Evolutionary conservation across 2,888 invertebrate genomes (phyloP).

Genomic region (Buathra laborator): DNA sequence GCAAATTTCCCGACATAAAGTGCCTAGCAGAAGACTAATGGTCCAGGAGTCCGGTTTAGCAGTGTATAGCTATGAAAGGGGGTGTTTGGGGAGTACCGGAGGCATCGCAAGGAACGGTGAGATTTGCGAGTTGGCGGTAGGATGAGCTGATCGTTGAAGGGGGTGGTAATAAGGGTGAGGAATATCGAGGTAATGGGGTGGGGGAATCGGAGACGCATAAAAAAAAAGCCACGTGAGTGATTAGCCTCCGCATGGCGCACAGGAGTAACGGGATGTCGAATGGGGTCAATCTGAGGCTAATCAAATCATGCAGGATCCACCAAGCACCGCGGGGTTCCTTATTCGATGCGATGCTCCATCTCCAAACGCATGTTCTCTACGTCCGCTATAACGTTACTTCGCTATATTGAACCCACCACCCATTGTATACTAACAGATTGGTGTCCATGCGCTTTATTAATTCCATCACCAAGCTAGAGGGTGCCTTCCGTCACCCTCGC

Average conservation of each 20-base stretch:
- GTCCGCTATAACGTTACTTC: constrained; percentile 70
- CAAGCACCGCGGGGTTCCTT: constrained; percentile 74
- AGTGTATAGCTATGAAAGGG: constrained; percentile 39
- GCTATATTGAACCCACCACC: constrained; percentile 58
- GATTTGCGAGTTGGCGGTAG: constrained; percentile 64
- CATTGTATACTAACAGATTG: constrained; percentile 80
- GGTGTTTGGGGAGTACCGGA: constrained; percentile 42
- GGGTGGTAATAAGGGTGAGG: constrained; percentile 51
- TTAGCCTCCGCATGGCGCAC: constrained; percentile 71
- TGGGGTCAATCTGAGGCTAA: constrained; percentile 85
- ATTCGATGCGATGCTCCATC: constrained; percentile 72
- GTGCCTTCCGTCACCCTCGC: constrained; percentile 63
- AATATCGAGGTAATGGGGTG: constrained; percentile 63
- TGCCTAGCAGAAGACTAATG: constrained; percentile 84
- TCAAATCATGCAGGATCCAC: constrained; percentile 83
- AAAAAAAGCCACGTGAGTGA: constrained; percentile 78
- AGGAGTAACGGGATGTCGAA: constrained; percentile 72
- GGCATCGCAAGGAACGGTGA: constrained; percentile 60
- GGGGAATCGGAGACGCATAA: constrained; percentile 66
- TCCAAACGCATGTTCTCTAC: constrained; percentile 69
- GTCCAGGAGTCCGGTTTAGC: constrained; percentile 72
- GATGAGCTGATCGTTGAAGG: constrained; percentile 59
- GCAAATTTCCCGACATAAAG: constrained; percentile 85
- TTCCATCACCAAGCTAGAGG: constrained; percentile 79
- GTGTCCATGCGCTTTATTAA: constrained; percentile 83